Evolutionary conservation across 2,888 invertebrate genomes (phyloP), one percentile per base, ranked within the genome.

Genomic region (Trachelus iudaicus): DNA sequence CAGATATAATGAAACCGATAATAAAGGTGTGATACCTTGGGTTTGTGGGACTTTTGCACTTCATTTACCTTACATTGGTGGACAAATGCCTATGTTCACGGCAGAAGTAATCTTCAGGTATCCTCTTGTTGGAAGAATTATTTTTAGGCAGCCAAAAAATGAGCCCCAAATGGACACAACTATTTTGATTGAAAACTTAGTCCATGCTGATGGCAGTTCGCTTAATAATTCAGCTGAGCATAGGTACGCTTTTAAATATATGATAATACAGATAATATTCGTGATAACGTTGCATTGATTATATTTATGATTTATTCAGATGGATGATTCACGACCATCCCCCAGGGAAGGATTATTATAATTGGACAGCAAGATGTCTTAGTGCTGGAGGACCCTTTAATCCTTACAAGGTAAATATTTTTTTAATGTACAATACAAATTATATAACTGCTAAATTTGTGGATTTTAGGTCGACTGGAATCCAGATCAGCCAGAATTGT

Each of bases 311-410:
- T 33, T 31, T 90, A 56, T 93, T 93, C 85, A 92, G 96, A 82
- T 98, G 98, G 98, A 96, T 96, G 15, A 93, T 98, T 31, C 97
- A 98, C 89, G 95, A 94, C 79, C 92, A 94, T 82, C 93, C 96
- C 0, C 96, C 97, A 0, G 97, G 97, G 31, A 94, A 94, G 80
- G 98, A 98, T 92, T 98, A 96, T 92, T 97, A 97, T 91, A 97
- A 97, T 91, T 98, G 98, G 98, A 96, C 96, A 37, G 95, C 93
- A 73, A 93, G 98, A 69, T 98, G 98, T 89, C 92, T 97, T 13
- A 97, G 97, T 83, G 94, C 97, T 0, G 97, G 97, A 9, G 89
- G 88, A 0, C 92, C 95, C n/a, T 96, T 93, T 89, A 96, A 98
- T 92, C 98, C 98, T 0, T 95, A 95, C 85, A 94, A 95, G 84